phyloP scores from a whole-genome alignment of 1,140 invertebrate species.

The Sycophaga agraensis region DNA sequence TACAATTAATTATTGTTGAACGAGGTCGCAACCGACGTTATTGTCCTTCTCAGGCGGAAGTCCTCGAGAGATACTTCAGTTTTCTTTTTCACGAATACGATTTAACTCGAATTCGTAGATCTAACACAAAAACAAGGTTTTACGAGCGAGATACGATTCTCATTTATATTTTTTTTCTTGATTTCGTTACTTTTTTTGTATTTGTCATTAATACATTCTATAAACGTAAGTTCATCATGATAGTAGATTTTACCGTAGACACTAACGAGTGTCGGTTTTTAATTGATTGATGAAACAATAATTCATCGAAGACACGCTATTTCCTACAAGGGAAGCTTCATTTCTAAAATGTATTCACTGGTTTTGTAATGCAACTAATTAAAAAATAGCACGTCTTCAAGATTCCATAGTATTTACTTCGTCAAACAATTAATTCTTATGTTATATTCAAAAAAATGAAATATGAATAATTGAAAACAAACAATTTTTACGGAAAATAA shows the following conservation, averaged over 20 bases:
- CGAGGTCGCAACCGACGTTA: slow-evolving; percentile 29
- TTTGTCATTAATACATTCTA: background rate
- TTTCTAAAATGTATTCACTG: background rate
- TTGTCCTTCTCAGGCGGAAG: slow-evolving; percentile 29
- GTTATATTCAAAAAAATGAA: no score
- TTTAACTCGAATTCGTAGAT: slow-evolving; percentile 1
- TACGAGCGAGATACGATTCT: slow-evolving; percentile 1
- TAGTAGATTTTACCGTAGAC: slow-evolving; percentile 16
- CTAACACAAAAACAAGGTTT: slow-evolving; percentile 7
- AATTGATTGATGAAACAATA: background rate
- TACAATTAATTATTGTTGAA: slow-evolving; percentile 32
- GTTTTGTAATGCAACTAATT: slow-evolving; percentile 1
- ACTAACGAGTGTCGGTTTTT: background rate
- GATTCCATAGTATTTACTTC: background rate
- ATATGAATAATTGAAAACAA: no score
- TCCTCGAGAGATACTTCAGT: slow-evolving; percentile 20
- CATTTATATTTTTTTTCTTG: slow-evolving; percentile 1
- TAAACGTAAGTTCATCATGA: background rate
- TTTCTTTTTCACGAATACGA: slow-evolving; percentile 7
- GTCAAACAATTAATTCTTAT: background rate
- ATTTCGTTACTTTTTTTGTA: background rate
- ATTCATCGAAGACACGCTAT: background rate
- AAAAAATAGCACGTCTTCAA: slow-evolving; percentile 4
- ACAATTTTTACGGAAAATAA: no score
- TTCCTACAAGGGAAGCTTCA: background rate